Percentiles rank a stretch among this genome's conserved stretches.
Conservation (phyloP, 2,113 vertebrate species). For the Saimiri boliviensis region DNA sequence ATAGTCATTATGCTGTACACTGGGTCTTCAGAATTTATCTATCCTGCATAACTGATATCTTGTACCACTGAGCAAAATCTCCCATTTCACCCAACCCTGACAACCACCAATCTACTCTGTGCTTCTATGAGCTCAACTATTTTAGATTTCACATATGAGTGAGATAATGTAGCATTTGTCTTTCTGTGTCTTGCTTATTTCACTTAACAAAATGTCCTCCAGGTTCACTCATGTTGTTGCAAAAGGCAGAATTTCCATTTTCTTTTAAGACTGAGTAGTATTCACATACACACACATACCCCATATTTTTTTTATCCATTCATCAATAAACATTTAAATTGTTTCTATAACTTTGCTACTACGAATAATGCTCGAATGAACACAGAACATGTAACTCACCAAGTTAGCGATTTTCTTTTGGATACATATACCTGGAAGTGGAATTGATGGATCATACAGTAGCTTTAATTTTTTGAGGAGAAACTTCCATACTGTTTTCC, state of each 20-base stretch:
- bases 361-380: not conserved
- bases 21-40: not conserved
- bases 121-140: not conserved
- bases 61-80: not conserved
- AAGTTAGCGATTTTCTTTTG: not conserved
- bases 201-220: not conserved
- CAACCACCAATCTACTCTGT: not conserved
- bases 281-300: not conserved
- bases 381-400: not conserved
- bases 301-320: not conserved
- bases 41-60: not conserved
- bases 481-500: not conserved
- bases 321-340: not conserved
- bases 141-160: not conserved
- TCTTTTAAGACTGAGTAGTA: not conserved
- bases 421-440: not conserved
- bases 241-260: no score
- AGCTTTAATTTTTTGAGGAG: not conserved
- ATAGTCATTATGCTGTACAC: not conserved
- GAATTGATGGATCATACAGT: not conserved
- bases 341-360: not conserved
- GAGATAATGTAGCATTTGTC: not conserved
- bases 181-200: not conserved
- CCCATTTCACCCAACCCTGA: not conserved
- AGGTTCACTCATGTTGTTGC: not conserved